Base-by-base conservation (phyloP, 1,140 invertebrate species). In the Pentalonia nigronervosa region DNA sequence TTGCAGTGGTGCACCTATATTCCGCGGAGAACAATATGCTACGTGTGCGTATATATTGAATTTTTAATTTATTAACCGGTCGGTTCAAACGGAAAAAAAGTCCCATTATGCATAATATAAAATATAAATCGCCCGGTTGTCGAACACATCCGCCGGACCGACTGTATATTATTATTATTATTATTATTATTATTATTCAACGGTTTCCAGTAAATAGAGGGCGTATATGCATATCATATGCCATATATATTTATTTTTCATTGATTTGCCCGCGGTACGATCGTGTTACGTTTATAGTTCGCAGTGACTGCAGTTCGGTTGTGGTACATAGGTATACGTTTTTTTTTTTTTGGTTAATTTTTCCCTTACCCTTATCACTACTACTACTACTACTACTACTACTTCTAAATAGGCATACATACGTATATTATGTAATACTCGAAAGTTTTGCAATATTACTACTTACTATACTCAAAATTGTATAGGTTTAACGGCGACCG, bases 31-130 rank as follows among this genome's bases (percentile, higher is more conserved):
- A 90, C 56, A 90, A 53, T 90, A 90, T 90, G 23, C 8, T 17
- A n/a, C n/a, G 60, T 14, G 60, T n/a, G 25, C 21, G 50, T 36
- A 48, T 48, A 48, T 48, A 56, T 90, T 90, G 88, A 90, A n/a
- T 90, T 90, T 90, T 56, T 36, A 90, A 53, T 90, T 90, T 56
- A 90, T 20, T 41, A 76, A 91, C 90, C 90, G 56, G 90, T 91
- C 41, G 30, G 20, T 3, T 45, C 1, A 25, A 67, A 91, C 56
- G 56, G 36, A 60, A 45, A 91, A n/a, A 91, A 76, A 7, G 56
- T 91, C 90, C 86, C 86, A 48, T 48, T 76, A 76, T n/a, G n/a
- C n/a, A 76, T 76, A 17, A 7, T n/a, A 76, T n/a, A n/a, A 76
- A 76, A 76, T 20, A 48, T 88, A 50, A 88, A 48, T 88, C 41